These are phyloP conservation scores for Mareca strepera DNA, from an alignment of 2,797 vertebrate species.

Conservation along the genomic window DNA sequence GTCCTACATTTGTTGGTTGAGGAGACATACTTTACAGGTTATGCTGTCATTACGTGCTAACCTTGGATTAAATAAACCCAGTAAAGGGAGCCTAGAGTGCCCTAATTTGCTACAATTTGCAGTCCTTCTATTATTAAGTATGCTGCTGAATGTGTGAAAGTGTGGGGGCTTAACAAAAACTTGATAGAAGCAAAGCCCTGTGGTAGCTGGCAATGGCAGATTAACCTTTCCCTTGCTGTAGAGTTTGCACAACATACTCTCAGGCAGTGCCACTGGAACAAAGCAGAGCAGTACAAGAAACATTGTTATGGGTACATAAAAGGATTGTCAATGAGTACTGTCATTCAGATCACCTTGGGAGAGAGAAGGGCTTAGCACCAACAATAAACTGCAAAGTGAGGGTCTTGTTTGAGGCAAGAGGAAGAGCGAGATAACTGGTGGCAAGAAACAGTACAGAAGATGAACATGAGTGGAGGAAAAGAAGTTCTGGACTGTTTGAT, in stretches of 20 bases:
- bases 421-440: background rate
- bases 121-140: constrained; percentile 58
- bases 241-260: background rate
- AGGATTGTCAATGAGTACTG: background rate
- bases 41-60: background rate
- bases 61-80: constrained; percentile 15
- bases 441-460: background rate
- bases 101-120: background rate
- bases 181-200: constrained; percentile 4
- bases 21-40: background rate
- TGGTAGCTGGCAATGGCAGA: constrained; percentile 25
- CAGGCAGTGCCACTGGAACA: background rate
- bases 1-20: background rate
- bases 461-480: background rate
- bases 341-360: background rate
- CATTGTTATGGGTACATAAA: background rate
- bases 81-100: background rate
- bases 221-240: background rate
- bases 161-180: constrained; percentile 39
- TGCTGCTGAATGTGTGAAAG: constrained; percentile 39
- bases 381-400: background rate
- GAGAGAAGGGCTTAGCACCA: background rate
- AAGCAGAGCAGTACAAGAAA: background rate
- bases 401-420: background rate
- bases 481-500: background rate